Percentiles rank a stretch among this genome's conserved stretches.
phyloP scores from a whole-genome alignment of 2,797 vertebrate species.

The Pseudomugil tenellus region DNA sequence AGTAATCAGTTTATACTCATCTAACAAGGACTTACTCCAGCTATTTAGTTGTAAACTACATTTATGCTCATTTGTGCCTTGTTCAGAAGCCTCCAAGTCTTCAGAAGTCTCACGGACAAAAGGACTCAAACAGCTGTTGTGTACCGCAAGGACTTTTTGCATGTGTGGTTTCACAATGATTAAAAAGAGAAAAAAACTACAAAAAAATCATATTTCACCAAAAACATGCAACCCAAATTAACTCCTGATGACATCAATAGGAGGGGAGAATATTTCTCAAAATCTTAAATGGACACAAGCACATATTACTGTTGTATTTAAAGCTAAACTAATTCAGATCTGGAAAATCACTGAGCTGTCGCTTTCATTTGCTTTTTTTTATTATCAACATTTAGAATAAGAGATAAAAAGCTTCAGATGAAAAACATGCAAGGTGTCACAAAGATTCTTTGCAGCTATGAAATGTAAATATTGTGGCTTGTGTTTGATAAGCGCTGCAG shows the following conservation, averaged over 20 bases:
- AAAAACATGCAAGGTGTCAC: background rate
- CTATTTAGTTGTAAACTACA: background rate
- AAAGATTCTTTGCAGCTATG: background rate
- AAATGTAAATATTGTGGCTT: conserved; percentile 37
- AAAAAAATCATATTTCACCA: conserved; percentile 2
- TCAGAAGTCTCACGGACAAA: background rate
- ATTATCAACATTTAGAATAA: background rate
- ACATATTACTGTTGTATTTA: background rate
- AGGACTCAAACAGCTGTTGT: background rate
- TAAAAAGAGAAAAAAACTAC: background rate
- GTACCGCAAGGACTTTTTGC: background rate
- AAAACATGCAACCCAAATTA: conserved; percentile 5
- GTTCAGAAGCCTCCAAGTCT: background rate
- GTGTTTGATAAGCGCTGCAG: conserved; percentile 19
- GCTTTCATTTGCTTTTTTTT: background rate
- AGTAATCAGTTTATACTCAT: background rate
- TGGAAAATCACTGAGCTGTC: background rate
- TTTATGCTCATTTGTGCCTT: background rate
- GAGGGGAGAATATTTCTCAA: background rate
- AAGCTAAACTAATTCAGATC: background rate
- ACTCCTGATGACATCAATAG: background rate
- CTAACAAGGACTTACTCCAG: background rate
- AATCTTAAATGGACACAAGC: background rate
- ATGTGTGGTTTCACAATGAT: background rate
- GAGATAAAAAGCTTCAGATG: conserved; percentile 1